A percentile compares a stretch with the other conserved stretches of the same genome.
Conservation (phyloP, 23 tunicate genomes). For the Trididemnum nubilum region DNA sequence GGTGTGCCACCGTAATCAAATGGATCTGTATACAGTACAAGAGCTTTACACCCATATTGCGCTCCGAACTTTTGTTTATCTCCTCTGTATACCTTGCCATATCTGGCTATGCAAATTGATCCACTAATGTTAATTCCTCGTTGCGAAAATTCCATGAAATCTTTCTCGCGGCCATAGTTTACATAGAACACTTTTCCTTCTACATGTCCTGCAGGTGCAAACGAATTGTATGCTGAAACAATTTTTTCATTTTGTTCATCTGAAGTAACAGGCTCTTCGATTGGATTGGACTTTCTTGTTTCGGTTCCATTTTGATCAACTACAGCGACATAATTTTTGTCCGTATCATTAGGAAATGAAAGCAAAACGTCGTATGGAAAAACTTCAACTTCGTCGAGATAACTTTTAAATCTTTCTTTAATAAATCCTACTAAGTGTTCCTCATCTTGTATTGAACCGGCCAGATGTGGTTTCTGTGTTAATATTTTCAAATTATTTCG, state of each 20-base stretch:
- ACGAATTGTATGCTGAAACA: slow-evolving; percentile 56
- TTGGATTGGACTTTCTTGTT: slow-evolving; percentile 36
- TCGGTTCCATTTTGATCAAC: slow-evolving; percentile 49
- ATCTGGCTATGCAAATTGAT: slow-evolving; percentile 80
- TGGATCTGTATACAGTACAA: slow-evolving; percentile 87
- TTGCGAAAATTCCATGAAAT: slow-evolving; percentile 54
- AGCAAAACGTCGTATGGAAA: slow-evolving; percentile 74
- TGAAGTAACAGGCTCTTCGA: slow-evolving; percentile 44
- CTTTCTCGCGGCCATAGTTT: slow-evolving; percentile 82
- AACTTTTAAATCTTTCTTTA: slow-evolving; percentile 34
- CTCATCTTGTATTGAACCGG: slow-evolving; percentile 75
- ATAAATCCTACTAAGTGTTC: slow-evolving; percentile 49
- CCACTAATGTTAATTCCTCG: slow-evolving; percentile 41
- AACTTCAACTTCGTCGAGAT: slow-evolving; percentile 71
- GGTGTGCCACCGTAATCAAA: slow-evolving; percentile 58
- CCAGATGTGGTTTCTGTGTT: slow-evolving; percentile 63
- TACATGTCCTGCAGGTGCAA: slow-evolving; percentile 64
- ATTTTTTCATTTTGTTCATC: slow-evolving; percentile 48
- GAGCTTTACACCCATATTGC: slow-evolving; percentile 63
- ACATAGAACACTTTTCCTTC: slow-evolving; percentile 85
- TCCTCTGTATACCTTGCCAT: slow-evolving; percentile 80
- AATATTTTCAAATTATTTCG: slow-evolving; percentile 42
- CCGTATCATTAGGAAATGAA: slow-evolving; percentile 62
- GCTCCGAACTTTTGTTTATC: slow-evolving; percentile 75
- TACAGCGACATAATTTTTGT: slow-evolving; percentile 67